A percentile compares a stretch with the other conserved stretches of the same genome.
Conservation (phyloP, 2,797 vertebrate genomes). For the Melanitta fusca region DNA sequence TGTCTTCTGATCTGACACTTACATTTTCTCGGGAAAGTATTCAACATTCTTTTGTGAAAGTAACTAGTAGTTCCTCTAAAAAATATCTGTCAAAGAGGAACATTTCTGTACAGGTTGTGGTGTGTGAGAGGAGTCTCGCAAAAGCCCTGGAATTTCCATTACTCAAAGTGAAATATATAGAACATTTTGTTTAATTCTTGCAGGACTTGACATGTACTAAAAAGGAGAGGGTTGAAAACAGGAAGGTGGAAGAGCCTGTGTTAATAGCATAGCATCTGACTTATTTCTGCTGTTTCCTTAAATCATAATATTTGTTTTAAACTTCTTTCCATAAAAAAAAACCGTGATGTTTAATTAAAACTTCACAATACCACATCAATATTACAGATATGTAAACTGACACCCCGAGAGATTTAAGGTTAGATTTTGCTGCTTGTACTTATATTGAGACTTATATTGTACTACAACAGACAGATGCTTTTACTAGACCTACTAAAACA, state of each 20-base stretch:
- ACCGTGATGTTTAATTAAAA: background rate
- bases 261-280: background rate
- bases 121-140: background rate
- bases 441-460: background rate
- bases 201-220: background rate
- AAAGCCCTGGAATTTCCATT: background rate
- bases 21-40: constrained; percentile 4
- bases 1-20: background rate
- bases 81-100: background rate
- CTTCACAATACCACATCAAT: background rate
- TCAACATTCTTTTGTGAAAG: background rate
- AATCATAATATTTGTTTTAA: background rate
- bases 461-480: background rate
- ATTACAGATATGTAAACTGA: background rate
- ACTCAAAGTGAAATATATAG: background rate
- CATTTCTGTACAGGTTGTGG: background rate
- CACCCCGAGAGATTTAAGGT: background rate
- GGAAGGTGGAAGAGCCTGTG: background rate
- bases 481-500: background rate
- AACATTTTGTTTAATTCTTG: background rate
- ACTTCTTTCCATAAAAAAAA: background rate
- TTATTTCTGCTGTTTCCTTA: background rate
- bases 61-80: background rate
- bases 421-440: background rate
- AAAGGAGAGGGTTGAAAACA: background rate